Conservation (phyloP, 2,113 vertebrate genomes). For the Petrocephalus zakoni region DNA sequence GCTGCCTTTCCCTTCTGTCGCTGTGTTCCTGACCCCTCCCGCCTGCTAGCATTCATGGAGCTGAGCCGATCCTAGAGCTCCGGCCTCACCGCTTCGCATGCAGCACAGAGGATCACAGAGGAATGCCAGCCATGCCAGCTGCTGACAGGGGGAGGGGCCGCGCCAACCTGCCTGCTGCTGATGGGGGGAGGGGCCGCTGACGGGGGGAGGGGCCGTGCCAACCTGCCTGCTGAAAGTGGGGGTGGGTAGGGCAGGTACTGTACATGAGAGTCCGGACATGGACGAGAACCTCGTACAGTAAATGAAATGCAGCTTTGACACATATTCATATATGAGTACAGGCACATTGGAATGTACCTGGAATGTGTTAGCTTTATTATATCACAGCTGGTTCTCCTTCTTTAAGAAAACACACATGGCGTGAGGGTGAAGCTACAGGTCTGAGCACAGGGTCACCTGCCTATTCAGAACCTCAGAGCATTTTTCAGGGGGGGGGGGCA, state of each 20-base stretch:
- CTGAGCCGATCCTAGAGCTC: not conserved
- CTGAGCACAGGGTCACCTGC: not conserved
- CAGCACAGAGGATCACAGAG: slow-evolving; percentile 28
- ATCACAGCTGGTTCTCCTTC: not conserved
- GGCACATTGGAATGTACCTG: not conserved
- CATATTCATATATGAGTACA: not conserved
- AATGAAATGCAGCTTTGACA: not conserved
- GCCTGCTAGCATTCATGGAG: slow-evolving; percentile 38
- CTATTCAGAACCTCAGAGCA: not conserved
- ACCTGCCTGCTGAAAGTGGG: too few species aligned
- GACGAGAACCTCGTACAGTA: not conserved
- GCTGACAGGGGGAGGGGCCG: slow-evolving; percentile 38
- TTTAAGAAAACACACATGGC: not conserved
- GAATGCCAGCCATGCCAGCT: slow-evolving; percentile 25
- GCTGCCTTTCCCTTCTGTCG: slow-evolving; percentile 33
- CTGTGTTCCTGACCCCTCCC: slow-evolving; percentile 22
- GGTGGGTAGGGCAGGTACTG: not conserved
- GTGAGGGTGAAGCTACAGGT: not conserved
- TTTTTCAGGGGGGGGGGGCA: not conserved
- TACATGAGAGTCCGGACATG: not conserved
- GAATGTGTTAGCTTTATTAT: not conserved
- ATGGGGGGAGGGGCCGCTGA: slow-evolving; percentile 19
- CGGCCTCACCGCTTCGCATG: not conserved
- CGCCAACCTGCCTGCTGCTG: slow-evolving; percentile 29
- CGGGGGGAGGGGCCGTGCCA: slow-evolving; percentile 19